These are phyloP conservation scores for Ammospiza nelsoni DNA, from an alignment of 2,113 vertebrate genomes.

Conservation along the genomic window DNA sequence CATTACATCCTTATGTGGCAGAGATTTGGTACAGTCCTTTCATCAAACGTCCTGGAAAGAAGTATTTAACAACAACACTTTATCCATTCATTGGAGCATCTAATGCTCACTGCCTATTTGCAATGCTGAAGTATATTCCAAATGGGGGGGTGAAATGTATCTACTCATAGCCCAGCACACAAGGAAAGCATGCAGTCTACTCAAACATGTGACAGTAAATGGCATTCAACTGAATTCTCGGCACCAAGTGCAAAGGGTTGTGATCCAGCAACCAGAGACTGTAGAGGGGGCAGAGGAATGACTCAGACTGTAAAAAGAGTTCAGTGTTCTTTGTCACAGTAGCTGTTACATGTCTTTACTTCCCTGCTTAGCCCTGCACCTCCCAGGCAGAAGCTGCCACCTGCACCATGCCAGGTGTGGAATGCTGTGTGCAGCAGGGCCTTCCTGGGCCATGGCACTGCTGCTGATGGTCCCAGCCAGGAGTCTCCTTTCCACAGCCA, in stretches of 20 bases:
- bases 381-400: not conserved
- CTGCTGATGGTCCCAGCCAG: not conserved
- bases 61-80: constrained; percentile 25
- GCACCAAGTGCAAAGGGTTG: constrained; percentile 31
- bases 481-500: not conserved
- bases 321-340: constrained; percentile 27
- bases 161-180: constrained; percentile 53
- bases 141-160: constrained; percentile 2
- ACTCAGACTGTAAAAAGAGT: not conserved
- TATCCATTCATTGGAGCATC: constrained; percentile 19
- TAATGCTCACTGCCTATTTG: constrained; percentile 43
- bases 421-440: not conserved
- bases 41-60: constrained; percentile 20
- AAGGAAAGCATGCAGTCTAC: constrained; percentile 58
- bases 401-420: not conserved
- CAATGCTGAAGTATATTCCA: constrained; percentile 21
- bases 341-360: not conserved
- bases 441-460: not conserved
- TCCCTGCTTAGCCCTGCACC: not conserved
- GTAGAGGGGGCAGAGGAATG: not conserved
- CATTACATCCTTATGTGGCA: not conserved
- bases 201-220: constrained; percentile 34
- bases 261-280: constrained; percentile 25
- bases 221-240: constrained; percentile 13
- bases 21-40: constrained; percentile 55